Evolutionary conservation across 64 coral and sea anemone genomes (phyloP).

Genomic region (Stichodactyla mertensii): DNA sequence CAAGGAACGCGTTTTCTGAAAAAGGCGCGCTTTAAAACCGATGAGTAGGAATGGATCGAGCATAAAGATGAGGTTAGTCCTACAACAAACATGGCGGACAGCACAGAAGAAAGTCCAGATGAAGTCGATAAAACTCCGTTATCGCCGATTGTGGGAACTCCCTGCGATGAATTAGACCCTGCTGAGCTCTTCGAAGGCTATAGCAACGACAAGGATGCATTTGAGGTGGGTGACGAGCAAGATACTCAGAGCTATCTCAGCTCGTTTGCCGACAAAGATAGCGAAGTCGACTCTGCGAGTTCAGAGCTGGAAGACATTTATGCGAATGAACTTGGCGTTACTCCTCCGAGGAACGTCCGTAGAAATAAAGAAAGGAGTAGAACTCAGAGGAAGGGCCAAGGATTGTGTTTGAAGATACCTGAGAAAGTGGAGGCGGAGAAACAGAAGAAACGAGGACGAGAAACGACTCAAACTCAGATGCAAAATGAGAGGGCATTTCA

Average conservation of each 20-base stretch:
- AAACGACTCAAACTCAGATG: conserved; percentile 32
- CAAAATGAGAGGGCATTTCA: conserved; percentile 67
- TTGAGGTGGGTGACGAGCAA: conserved; percentile 20
- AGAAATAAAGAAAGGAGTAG: conserved; percentile 61
- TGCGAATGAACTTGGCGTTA: conserved; percentile 45
- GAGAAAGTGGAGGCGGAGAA: conserved; percentile 50
- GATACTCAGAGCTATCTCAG: neutral
- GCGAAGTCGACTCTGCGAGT: conserved; percentile 38
- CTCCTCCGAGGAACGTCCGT: conserved; percentile 80
- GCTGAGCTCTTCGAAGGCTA: conserved; percentile 59
- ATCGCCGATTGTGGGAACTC: conserved; percentile 34
- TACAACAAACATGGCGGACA: conserved; percentile 44
- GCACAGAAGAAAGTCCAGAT: neutral
- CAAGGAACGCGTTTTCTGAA: no score
- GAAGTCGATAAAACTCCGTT: conserved; percentile 19
- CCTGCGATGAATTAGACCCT: conserved; percentile 66
- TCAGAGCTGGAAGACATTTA: conserved; percentile 48
- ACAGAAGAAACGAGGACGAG: conserved; percentile 49
- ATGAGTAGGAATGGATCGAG: no score
- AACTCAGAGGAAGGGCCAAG: conserved; percentile 51
- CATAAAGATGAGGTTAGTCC: neutral
- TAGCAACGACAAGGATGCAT: conserved; percentile 19
- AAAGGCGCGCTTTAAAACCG: no score
- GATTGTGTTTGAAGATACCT: conserved; percentile 39
- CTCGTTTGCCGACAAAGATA: conserved; percentile 29